Conservation (phyloP, 2,888 invertebrate genomes). For the Pachycephus smyrnensis region DNA sequence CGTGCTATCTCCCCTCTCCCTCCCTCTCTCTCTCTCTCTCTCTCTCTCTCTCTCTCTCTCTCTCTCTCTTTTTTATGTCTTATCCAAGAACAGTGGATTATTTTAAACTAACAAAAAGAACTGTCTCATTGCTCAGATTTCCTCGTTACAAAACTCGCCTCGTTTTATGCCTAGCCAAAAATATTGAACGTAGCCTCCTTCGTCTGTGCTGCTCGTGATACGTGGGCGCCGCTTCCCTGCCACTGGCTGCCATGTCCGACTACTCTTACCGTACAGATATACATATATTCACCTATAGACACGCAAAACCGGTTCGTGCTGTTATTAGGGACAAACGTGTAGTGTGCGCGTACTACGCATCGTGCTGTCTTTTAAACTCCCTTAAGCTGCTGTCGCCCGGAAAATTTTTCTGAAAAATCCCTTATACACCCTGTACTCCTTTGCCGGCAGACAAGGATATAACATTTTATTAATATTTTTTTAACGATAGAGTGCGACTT, state of each 20-base stretch:
- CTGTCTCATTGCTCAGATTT: not conserved
- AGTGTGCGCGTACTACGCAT: not conserved
- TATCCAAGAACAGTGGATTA: not conserved
- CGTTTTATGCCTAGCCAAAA: not conserved
- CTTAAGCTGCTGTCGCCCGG: not conserved
- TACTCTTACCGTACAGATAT: not conserved
- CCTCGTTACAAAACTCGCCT: not conserved
- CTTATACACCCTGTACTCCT: not conserved
- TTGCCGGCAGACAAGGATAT: not conserved
- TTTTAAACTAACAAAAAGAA: not conserved
- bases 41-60: constrained; percentile 4
- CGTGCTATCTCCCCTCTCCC: no score
- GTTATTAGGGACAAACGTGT: constrained; percentile 2
- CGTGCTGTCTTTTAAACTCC: not conserved
- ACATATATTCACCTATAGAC: not conserved
- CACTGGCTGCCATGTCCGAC: not conserved
- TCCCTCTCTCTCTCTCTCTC: not conserved
- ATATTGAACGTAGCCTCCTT: not conserved
- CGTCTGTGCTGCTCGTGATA: not conserved
- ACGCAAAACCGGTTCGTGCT: constrained; percentile 4
- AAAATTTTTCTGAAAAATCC: not conserved
- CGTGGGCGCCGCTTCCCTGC: constrained; percentile 1
- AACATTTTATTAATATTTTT: not conserved
- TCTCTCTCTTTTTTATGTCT: not conserved
- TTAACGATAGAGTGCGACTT: not conserved